phyloP scores from a whole-genome alignment of 2,113 vertebrate genomes.

The Thunnus maccoyii region DNA sequence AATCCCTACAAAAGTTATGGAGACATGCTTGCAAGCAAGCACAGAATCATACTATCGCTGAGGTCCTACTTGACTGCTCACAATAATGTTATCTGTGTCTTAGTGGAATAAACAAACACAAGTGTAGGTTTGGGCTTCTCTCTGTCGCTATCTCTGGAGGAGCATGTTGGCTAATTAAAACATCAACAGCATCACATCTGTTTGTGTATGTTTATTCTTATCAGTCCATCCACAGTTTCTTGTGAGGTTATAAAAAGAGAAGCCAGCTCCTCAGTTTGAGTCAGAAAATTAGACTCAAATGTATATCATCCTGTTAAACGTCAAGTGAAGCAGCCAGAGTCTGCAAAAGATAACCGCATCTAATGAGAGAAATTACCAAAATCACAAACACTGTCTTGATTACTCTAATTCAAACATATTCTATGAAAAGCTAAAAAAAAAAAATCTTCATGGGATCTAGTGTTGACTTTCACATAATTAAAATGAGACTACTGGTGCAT shows the following conservation, averaged over 20 bases:
- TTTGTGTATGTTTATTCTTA: neutral
- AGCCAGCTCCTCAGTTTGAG: neutral
- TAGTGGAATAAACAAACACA: constrained; percentile 56
- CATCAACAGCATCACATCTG: constrained; percentile 33
- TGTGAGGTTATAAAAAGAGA: neutral
- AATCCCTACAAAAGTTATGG: neutral
- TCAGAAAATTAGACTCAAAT: neutral
- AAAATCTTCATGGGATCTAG: too few relatives aligned
- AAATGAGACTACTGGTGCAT: too few relatives aligned
- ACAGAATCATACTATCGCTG: neutral
- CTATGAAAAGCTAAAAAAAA: too few relatives aligned
- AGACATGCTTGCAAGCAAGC: constrained; percentile 12
- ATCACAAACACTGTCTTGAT: too few relatives aligned
- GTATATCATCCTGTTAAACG: neutral
- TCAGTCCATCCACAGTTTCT: neutral
- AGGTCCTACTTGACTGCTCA: constrained; percentile 25
- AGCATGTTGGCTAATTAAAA: constrained; percentile 49
- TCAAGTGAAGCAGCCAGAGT: too few relatives aligned
- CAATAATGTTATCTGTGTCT: constrained; percentile 30
- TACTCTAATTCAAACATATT: too few relatives aligned
- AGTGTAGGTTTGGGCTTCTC: constrained; percentile 22
- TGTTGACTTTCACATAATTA: too few relatives aligned
- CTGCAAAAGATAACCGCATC: too few relatives aligned
- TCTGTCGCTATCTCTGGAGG: constrained; percentile 26
- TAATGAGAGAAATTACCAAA: too few relatives aligned